Evolutionary conservation across 1,140 invertebrate species (phyloP), one percentile per base, ranked within the genome.

Genomic region (Hyposmocoma kahamanoa): DNA sequence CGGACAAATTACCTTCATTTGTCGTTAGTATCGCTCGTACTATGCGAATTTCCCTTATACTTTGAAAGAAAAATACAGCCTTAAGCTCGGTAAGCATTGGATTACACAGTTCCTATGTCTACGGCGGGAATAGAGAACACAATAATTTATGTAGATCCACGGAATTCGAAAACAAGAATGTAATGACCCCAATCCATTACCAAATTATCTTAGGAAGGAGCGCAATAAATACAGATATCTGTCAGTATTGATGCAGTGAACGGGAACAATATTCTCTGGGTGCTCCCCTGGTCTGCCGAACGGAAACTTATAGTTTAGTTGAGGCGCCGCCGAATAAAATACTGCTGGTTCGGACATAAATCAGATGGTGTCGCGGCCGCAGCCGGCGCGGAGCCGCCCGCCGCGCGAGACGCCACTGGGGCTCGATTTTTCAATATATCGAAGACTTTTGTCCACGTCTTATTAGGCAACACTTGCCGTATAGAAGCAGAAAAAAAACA

Each of bases 221-320:
- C 55, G 71, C 53, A 82, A 84, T 84, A 84, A 84, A 84, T 84
- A 79, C 63, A 71, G 70, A 81, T 81, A 80, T 79, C 67, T 75
- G 76, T 78, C 67, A 59, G 61, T 75, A 76, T 76, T 71, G 76
- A 77, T 72, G 67, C 62, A 70, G 64, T 43, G 63, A 68, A n/a
- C 67, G 70, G 71, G 75, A 78, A 84, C 79, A 84, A 83, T 84
- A 84, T 84, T 84, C 81, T 83, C 65, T 77, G 78, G 66, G 32
- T 73, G 70, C 69, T 75, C 81, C 81, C 74, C 76, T 70, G 67
- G 73, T 67, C 72, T 79, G 73, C 70, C 77, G 72, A 84, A 83
- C 79, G 81, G 79, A 83, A 83, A 84, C 81, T 84, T 84, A 84
- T 83, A 84, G 81, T 80, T 83, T 78, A 75, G 62, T 84, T 84